Evolutionary conservation across 1,140 invertebrate genomes (phyloP).

Genomic region (Diorhabda elongata): DNA sequence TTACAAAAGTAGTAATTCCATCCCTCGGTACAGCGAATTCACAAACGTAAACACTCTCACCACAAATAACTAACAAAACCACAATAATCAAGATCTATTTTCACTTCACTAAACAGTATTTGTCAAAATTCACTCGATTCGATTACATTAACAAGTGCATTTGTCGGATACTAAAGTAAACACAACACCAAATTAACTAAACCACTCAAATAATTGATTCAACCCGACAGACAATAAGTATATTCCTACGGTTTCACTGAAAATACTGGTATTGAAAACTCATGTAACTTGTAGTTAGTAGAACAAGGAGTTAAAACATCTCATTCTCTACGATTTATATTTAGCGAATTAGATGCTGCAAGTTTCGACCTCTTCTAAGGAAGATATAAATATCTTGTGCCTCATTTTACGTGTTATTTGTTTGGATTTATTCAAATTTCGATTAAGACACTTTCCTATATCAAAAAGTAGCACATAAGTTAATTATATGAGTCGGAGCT

Average conservation of each 20-base stretch:
- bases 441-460: constrained; percentile 3
- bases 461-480: too few relatives aligned
- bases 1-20: too few relatives aligned
- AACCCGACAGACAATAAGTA: background rate
- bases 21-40: too few relatives aligned
- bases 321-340: constrained; percentile 38
- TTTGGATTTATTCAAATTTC: constrained; percentile 37
- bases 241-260: constrained; percentile 24
- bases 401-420: constrained; percentile 36
- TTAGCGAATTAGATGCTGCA: constrained; percentile 36
- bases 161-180: background rate
- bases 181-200: background rate
- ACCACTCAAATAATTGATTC: background rate
- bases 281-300: background rate
- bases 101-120: too few relatives aligned
- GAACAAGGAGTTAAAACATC: constrained; percentile 29
- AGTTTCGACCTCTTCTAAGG: constrained; percentile 38
- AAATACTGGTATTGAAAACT: constrained; percentile 12
- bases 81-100: too few relatives aligned
- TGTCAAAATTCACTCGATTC: too few relatives aligned
- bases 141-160: too few relatives aligned
- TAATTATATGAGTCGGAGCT: too few relatives aligned
- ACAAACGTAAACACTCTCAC: too few relatives aligned
- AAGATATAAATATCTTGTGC: constrained; percentile 37
- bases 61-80: too few relatives aligned